Evolutionary conservation across 2,888 invertebrate genomes (phyloP), one percentile per base, ranked within the genome.

Genomic region (Odontothrips loti): DNA sequence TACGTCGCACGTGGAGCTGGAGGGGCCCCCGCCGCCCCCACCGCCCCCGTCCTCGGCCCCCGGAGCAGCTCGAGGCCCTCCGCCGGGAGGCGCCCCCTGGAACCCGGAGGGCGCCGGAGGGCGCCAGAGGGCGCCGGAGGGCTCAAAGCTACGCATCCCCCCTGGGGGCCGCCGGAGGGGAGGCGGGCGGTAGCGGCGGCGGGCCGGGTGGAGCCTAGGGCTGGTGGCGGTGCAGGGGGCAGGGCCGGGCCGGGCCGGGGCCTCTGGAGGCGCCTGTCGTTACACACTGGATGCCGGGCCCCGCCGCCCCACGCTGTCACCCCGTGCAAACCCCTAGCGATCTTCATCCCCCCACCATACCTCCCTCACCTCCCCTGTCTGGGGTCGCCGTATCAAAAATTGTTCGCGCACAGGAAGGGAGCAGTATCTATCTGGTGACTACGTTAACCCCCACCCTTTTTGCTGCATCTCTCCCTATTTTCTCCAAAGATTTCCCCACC

Each of bases 381-480:
- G 20, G 68, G 68, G 68, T 75, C 68, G 68, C 68, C 68, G 27
- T 75, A 75, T 75, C 68, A 75, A 75, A 75, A 75, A 75, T 75
- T 75, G 68, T 12, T 23, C 23, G 27, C 68, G 27, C 68, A 27
- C 68, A 75, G 68, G 68, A 75, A 75, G 27, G 27, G 68, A 23
- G 68, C 68, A 75, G 23, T 27, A 75, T 75, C 68, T 27, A 75
- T 75, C 68, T 27, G 68, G 58, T 58, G 58, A 58, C 58, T 58
- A 58, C 58, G 58, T 58, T 58, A 58, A n/a, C 58, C 58, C 58
- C n/a, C 58, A 2, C 2, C 6, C 34, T 4, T 43, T 43, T 43
- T 43, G 34, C 34, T 6, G 34, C 3, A 6, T 43, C 34, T 43
- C 6, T 6, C 34, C 34, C 34, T 43, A 4, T 2, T 43, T 4